These are phyloP conservation scores for Sciurus carolinensis DNA, from an alignment of 2,797 vertebrate species.

Conservation along the genomic window DNA sequence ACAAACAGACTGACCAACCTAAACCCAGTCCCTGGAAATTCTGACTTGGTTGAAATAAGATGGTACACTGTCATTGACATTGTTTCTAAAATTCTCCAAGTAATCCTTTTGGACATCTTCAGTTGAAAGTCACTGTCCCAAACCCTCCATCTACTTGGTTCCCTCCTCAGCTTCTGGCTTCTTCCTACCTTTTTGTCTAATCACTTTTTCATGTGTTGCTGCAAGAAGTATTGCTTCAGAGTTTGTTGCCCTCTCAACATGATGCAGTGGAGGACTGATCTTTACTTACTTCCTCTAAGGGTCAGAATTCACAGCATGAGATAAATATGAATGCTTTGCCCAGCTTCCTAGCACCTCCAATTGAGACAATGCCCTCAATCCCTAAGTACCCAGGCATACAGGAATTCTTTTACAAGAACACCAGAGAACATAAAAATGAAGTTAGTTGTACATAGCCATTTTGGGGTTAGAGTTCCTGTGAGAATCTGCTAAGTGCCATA, in stretches of 20 bases:
- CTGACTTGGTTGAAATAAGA: not conserved
- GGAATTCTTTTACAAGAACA: not conserved
- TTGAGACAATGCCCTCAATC: not conserved
- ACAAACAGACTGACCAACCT: not conserved
- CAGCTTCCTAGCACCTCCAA: not conserved
- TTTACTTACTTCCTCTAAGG: not conserved
- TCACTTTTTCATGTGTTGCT: not conserved
- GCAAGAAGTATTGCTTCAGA: not conserved
- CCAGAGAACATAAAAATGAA: not conserved
- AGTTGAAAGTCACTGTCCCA: not conserved
- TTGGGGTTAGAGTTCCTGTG: not conserved
- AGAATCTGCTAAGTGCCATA: not conserved
- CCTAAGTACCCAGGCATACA: too few relatives aligned
- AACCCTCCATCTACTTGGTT: not conserved
- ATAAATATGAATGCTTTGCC: not conserved
- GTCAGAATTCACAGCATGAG: not conserved
- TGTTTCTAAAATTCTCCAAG: not conserved
- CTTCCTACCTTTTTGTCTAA: not conserved
- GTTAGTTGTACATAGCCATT: not conserved
- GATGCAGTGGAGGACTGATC: not conserved
- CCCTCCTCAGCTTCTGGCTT: conserved; percentile 21
- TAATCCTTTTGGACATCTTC: not conserved
- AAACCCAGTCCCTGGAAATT: not conserved
- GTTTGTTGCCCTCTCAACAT: not conserved
- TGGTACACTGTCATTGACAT: not conserved